Evolutionary conservation across 92 coral and sea anemone genomes (phyloP), one percentile per base, ranked within the genome.

Genomic region (Micromussa lordhowensis): DNA sequence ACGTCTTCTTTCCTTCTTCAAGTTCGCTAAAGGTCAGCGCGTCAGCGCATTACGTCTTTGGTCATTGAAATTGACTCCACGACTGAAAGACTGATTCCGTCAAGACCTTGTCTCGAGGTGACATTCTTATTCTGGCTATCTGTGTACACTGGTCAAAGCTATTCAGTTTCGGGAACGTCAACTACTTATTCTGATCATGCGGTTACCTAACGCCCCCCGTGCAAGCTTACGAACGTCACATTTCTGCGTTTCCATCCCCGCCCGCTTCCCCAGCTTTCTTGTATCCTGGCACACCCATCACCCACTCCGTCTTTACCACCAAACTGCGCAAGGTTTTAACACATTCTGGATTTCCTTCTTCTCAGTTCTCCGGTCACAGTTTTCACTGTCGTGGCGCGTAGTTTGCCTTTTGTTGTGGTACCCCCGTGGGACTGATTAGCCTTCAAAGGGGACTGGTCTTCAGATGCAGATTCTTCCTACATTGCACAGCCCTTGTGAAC

Each of bases 331-430:
- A 77, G 1, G 3, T 8, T 9, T 10, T 77, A 0, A 48, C 19
- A 12, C 59, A 1, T 7, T 63, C 81, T 0, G 61, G 64, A 5
- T 24, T 58, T n/a, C 11, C 26, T 16, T 38, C 75, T 69, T 28
- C 91, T 3, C 22, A 80, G 38, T 88, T 3, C 85, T 72, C 90
- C 10, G 90, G 90, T 57, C 80, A 87, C 21, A 87, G 90, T 32
- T 85, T 48, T 87, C 29, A 80, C 19, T 74, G 54, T 71, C 72
- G 90, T 1, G 90, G 85, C 22, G 90, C 90, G 4, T 68, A 85
- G 1, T 66, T 49, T 22, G 90, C 90, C 73, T 75, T 84, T 51
- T 48, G 81, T 48, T 53, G 35, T 38, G 36, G 82, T 73, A 44
- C 64, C 10, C 88, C 82, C 24, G 18, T 57, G 1, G 63, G 18